A percentile compares a stretch with the other conserved stretches of the same genome.
Conservation (phyloP, 1,140 invertebrate species). For the Orius laevigatus region DNA sequence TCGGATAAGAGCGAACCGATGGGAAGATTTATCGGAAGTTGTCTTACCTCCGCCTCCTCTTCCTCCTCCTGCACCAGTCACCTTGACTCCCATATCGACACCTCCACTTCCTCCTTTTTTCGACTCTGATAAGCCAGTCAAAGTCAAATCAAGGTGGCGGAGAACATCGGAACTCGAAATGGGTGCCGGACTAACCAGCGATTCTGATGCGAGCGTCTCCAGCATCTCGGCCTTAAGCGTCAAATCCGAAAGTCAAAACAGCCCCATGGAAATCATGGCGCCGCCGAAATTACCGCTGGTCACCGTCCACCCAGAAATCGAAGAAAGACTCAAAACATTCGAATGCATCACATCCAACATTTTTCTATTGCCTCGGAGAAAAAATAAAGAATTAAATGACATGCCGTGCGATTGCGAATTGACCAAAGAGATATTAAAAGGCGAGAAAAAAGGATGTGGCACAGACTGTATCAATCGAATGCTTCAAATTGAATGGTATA, state of each 20-base stretch:
- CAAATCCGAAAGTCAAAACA: neutral
- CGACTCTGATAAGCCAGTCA: constrained; percentile 49
- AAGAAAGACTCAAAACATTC: constrained; percentile 56
- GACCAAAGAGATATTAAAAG: constrained; percentile 68
- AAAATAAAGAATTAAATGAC: constrained; percentile 72
- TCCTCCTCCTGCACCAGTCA: neutral
- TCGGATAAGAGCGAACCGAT: constrained; percentile 6
- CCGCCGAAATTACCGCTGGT: neutral
- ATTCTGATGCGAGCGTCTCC: no score
- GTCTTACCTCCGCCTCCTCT: neutral
- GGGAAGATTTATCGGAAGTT: constrained; percentile 5
- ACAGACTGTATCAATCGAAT: constrained; percentile 93
- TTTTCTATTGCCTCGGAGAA: constrained; percentile 56
- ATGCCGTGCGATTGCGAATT: constrained; percentile 93
- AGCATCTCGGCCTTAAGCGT: neutral
- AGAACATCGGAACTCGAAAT: constrained; percentile 67
- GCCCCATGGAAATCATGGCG: neutral
- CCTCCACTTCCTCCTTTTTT: neutral
- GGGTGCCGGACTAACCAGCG: constrained; percentile 28
- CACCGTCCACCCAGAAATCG: constrained; percentile 14
- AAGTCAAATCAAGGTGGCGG: constrained; percentile 74
- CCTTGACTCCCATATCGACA: neutral
- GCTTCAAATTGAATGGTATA: constrained; percentile 93
- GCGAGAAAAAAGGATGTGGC: constrained; percentile 75
- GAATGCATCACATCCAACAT: constrained; percentile 67